Base-by-base conservation (phyloP, 2,113 vertebrate species). In the Pithys albifrons region DNA sequence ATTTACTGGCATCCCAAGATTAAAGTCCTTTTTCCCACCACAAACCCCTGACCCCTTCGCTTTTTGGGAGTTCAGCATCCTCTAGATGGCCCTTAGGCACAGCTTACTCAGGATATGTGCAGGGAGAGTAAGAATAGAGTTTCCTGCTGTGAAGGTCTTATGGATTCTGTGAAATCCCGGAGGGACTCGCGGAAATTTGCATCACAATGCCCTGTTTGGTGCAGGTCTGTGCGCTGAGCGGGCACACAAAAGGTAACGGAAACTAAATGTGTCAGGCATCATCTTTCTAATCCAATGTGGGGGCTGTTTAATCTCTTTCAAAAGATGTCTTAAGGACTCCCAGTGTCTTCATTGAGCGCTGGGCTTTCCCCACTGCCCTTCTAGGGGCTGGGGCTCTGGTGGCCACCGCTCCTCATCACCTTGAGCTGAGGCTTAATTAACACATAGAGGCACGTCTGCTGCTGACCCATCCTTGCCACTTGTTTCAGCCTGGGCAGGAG, bases 211-310 rank as follows among this genome's bases (percentile, higher is more conserved):
- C 1, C 45, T 96, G 96, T 94, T 97, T 96, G 96, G 95, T 62
- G 13, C 97, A 96, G 97, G 92, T 95, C 96, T 93, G 93, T 39
- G 95, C 86, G 6, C 93, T 22, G 75, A 93, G 91, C 69, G 17
- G 78, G 76, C 45, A 22, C 93, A 97, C 96, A 96, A 97, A 97
- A 95, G 95, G 97, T 96, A 97, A 97, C 71, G 96, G 97, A 96
- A 97, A 97, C 96, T 85, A 91, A 97, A 97, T 94, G 97, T 97
- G 97, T 97, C 97, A 97, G 97, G 97, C 97, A 95, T 97, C 96
- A 73, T 97, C 92, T 95, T 95, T 89, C 96, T 97, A 97, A 97
- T 96, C 96, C 95, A 95, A 94, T 2, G 96, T 94, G 97, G 95
- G 95, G 75, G 72, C 97, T 97, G 92, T 92, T 97, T 97, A 97